Percentiles rank a stretch among this genome's conserved stretches.
Evolutionary conservation across 2,113 vertebrate species (phyloP).

Genomic region (Calypte anna): DNA sequence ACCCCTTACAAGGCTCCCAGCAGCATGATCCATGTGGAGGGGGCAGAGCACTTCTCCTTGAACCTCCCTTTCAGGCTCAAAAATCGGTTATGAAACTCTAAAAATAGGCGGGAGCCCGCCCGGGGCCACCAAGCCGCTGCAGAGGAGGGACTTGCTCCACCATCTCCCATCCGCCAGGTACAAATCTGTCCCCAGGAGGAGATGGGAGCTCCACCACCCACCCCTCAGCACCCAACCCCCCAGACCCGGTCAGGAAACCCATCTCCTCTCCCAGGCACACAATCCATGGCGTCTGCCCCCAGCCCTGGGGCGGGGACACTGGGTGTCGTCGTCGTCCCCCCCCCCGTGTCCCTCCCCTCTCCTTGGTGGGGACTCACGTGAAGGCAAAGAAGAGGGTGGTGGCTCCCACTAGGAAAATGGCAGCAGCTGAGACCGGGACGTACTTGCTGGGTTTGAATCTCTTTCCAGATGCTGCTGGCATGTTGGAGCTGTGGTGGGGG

Average conservation of each 20-base stretch:
- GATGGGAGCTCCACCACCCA: too few relatives aligned
- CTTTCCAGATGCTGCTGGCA: slow-evolving; percentile 85
- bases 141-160: not conserved
- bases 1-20: not conserved
- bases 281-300: accelerated
- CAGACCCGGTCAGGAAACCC: accelerated
- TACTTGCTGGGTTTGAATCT: slow-evolving; percentile 97
- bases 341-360: not conserved
- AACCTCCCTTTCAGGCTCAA: not conserved
- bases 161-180: not conserved
- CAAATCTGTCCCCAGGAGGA: too few relatives aligned
- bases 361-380: slow-evolving; percentile 85
- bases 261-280: not conserved
- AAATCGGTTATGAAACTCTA: not conserved
- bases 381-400: slow-evolving; percentile 97
- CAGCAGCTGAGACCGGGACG: slow-evolving; percentile 93
- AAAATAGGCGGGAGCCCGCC: not conserved
- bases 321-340: too few relatives aligned
- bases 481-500: slow-evolving; percentile 81
- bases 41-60: not conserved
- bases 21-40: accelerated
- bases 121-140: not conserved
- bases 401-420: slow-evolving; percentile 92
- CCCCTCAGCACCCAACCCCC: not conserved
- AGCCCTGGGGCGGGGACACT: too few relatives aligned